phyloP scores from a whole-genome alignment of 2,797 vertebrate species.

The Takifugu rubripes region DNA sequence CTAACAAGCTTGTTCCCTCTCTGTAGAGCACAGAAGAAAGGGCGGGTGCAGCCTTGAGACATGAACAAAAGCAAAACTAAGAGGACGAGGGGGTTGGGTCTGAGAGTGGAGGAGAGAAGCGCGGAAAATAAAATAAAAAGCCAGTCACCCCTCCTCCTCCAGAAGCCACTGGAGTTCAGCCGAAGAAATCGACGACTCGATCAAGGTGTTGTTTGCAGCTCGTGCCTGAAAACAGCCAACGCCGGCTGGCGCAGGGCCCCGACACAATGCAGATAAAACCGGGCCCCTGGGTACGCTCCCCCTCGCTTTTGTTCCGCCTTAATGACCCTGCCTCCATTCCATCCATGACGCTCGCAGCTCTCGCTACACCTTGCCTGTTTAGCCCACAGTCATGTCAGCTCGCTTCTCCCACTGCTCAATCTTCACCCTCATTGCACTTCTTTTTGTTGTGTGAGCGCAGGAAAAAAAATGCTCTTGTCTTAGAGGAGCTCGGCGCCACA shows the following conservation, averaged over 20 bases:
- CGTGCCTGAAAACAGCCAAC: conserved; percentile 64
- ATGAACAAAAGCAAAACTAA: conserved; percentile 74
- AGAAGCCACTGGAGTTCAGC: conserved; percentile 81
- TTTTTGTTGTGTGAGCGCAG: conserved; percentile 24
- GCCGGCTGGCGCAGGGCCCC: conserved; percentile 18
- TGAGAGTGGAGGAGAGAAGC: conserved; percentile 55
- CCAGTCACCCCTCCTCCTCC: conserved; percentile 3
- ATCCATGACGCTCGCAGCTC: conserved; percentile 50
- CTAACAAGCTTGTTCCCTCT: conserved; percentile 97
- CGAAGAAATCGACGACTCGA: conserved; percentile 83
- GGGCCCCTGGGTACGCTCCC: conserved; percentile 59
- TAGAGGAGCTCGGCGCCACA: conserved; percentile 62
- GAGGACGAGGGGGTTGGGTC: conserved; percentile 61
- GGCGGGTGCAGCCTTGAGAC: conserved; percentile 84
- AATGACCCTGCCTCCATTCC: conserved; percentile 81
- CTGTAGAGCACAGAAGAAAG: conserved; percentile 86
- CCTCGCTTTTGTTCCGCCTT: conserved; percentile 71
- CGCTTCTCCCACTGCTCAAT: conserved; percentile 58
- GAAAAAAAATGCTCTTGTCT: not conserved
- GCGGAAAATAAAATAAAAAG: conserved; percentile 41
- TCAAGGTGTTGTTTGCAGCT: conserved; percentile 83
- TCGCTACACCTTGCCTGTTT: conserved; percentile 82
- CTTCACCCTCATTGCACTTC: conserved; percentile 69
- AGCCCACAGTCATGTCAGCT: conserved; percentile 65
- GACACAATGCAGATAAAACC: conserved; percentile 56